A percentile compares a stretch with the other conserved stretches of the same genome.
Evolutionary conservation across 1,140 invertebrate species (phyloP).

Genomic region (Armadillidium nasatum): DNA sequence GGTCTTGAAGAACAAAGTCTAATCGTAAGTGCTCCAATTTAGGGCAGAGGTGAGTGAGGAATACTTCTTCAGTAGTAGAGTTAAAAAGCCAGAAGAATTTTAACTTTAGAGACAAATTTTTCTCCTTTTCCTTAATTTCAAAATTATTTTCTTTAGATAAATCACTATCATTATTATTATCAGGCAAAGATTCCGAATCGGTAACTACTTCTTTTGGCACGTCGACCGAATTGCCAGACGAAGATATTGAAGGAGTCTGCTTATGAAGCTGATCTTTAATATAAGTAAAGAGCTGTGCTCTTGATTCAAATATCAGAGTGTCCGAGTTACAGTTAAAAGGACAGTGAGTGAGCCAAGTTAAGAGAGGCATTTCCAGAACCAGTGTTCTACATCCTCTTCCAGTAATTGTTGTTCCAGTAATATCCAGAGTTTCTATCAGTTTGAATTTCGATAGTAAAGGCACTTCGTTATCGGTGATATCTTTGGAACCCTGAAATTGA

Average conservation of each 20-base stretch:
- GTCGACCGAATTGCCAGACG: too few species aligned
- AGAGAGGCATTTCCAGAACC: slow-evolving; percentile 25
- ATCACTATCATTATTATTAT: not conserved
- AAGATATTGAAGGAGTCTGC: not conserved
- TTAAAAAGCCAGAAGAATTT: slow-evolving; percentile 44
- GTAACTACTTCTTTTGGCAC: not conserved
- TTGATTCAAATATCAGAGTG: slow-evolving; percentile 38
- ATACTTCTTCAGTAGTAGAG: slow-evolving; percentile 33
- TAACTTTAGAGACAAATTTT: slow-evolving; percentile 21
- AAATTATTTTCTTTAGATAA: not conserved
- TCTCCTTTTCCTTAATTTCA: not conserved
- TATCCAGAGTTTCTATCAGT: slow-evolving; percentile 26
- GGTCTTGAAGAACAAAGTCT: slow-evolving; percentile 41
- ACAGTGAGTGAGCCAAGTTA: slow-evolving; percentile 39
- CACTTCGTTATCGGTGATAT: slow-evolving; percentile 32
- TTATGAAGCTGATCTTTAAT: slow-evolving; percentile 33
- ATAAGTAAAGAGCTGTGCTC: slow-evolving; percentile 32
- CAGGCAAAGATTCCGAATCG: not conserved
- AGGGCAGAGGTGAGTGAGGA: slow-evolving; percentile 31
- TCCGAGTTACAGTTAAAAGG: slow-evolving; percentile 43
- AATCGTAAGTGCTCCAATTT: slow-evolving; percentile 30
- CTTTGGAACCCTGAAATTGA: slow-evolving; percentile 31
- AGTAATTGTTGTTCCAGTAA: slow-evolving; percentile 40
- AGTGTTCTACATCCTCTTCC: slow-evolving; percentile 40
- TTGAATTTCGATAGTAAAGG: slow-evolving; percentile 30